Base-by-base conservation (phyloP, 2,113 vertebrate genomes). In the Condylura cristata region DNA sequence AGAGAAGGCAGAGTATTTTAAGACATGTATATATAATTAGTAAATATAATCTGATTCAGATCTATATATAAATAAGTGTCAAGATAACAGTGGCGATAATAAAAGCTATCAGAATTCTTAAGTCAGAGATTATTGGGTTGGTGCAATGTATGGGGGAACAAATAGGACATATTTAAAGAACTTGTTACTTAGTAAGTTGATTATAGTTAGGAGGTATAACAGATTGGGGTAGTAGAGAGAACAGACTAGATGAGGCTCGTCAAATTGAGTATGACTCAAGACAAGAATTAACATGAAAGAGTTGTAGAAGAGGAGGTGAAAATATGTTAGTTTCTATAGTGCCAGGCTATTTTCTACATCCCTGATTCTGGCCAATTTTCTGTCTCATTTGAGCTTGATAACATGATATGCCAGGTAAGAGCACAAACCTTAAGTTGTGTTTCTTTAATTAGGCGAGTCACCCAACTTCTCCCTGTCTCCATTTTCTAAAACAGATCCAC, bases 51-150 rank as follows among this genome's bases (percentile, higher is more conserved):
- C 17, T 58, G 5, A 86, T 48, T 76, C 39, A 61, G 88, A 80
- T 63, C 13, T 88, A 4, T 63, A 46, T 6, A 48, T 2, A 66
- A 76, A n/a, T 56, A 24, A 74, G 3, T 70, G 8, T 14, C 11
- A 87, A 71, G 0, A 56, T 48, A 74, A 0, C 1, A 83, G 17
- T 32, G 78, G 4, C 82, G 60, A 85, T 20, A 58, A 66, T 66
- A 71, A 96, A 48, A 58, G 18, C 39, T 80, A 63, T 16, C 26
- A 92, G 66, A 95, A 95, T 53, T 87, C 37, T 68, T 44, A 88
- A 12, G 9, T 71, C 9, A 58, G 34, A 84, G 34, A 66, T 95
- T 80, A 71, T 20, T 34, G 4, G 8, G 30, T 81, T 81, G 34
- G 6, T 6, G 1, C 22, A 90, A n/a, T 85, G 32, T 41, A 85